Percentiles rank a stretch among this genome's conserved stretches.
Conservation (phyloP, 2,888 invertebrate genomes). For the Spicauda simplicius region DNA sequence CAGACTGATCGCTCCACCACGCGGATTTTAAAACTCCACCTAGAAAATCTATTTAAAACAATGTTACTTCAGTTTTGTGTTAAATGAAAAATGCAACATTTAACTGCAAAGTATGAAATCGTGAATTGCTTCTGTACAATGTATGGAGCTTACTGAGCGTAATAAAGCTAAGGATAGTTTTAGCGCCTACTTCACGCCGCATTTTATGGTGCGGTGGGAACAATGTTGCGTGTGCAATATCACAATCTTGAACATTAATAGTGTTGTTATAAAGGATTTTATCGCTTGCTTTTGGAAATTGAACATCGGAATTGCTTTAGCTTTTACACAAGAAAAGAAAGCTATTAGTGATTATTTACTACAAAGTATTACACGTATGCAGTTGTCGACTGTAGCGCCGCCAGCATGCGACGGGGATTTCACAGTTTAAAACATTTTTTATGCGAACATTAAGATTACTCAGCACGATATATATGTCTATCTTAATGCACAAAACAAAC, state of each 20-base stretch:
- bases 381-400: no score
- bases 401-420: no score
- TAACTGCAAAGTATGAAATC: slow-evolving; percentile 23
- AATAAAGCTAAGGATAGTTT: slow-evolving; percentile 42
- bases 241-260: slow-evolving; percentile 25
- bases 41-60: not conserved
- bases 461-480: no score
- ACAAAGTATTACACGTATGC: not conserved
- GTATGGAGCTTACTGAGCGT: slow-evolving; percentile 31
- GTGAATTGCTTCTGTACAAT: slow-evolving; percentile 27
- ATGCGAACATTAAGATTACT: no score
- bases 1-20: no score
- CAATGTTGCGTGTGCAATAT: slow-evolving; percentile 22
- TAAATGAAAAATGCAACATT: slow-evolving; percentile 5
- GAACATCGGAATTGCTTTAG: slow-evolving; percentile 17
- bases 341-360: slow-evolving; percentile 10
- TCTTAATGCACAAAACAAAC: no score
- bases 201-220: slow-evolving; percentile 28
- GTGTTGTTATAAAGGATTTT: slow-evolving; percentile 16
- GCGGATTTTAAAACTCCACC: no score
- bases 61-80: not conserved
- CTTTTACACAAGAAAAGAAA: not conserved
- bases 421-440: no score
- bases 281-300: slow-evolving; percentile 17
- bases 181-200: slow-evolving; percentile 37